A percentile compares a stretch with the other conserved stretches of the same genome.
Evolutionary conservation across 2,797 vertebrate genomes (phyloP).

Genomic region (Lutjanus campechanus): DNA sequence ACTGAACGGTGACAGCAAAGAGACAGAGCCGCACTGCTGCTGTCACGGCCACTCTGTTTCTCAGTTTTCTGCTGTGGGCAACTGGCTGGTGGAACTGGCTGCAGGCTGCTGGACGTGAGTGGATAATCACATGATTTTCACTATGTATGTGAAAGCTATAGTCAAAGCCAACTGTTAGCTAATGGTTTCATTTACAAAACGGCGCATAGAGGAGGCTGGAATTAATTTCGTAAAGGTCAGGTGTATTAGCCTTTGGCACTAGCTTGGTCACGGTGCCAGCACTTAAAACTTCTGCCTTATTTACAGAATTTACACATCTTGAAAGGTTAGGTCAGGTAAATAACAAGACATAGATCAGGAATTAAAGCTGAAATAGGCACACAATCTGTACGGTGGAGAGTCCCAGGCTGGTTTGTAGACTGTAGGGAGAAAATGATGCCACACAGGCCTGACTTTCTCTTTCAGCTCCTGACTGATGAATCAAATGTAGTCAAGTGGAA

Average conservation of each 20-base stretch:
- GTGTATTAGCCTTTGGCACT: conserved; percentile 45
- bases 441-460: conserved; percentile 32
- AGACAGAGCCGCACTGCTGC: conserved; percentile 74
- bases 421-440: conserved; percentile 34
- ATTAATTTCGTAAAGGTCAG: conserved; percentile 69
- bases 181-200: conserved; percentile 45
- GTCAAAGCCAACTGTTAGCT: conserved; percentile 31
- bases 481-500: conserved; percentile 67
- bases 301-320: conserved; percentile 43
- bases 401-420: conserved; percentile 16
- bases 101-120: conserved; percentile 49
- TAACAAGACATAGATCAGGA: conserved; percentile 41
- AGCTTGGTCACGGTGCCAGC: conserved; percentile 9
- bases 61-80: conserved; percentile 55
- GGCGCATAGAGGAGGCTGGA: conserved; percentile 9
- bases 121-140: conserved; percentile 49
- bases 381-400: conserved; percentile 7
- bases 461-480: conserved; percentile 61
- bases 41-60: conserved; percentile 73
- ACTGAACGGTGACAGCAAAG: conserved; percentile 79
- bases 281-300: conserved; percentile 46
- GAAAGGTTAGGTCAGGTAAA: conserved; percentile 47
- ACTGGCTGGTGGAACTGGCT: conserved; percentile 43
- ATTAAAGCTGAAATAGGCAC: conserved; percentile 11
- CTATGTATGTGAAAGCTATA: conserved; percentile 30